phyloP scores from a whole-genome alignment of 2,113 vertebrate species.

The Otis tarda region DNA sequence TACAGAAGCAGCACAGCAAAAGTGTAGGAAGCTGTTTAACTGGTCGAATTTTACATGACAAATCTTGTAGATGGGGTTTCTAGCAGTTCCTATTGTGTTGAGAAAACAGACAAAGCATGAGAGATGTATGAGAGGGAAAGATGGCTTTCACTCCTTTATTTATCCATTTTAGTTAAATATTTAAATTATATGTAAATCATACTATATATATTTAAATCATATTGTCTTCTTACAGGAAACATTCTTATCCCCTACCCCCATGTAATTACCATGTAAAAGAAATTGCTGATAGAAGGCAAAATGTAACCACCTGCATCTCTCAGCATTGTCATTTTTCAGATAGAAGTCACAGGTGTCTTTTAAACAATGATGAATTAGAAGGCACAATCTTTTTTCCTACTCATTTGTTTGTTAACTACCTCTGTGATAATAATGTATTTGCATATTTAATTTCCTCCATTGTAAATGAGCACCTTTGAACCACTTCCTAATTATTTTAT shows the following conservation, averaged over 20 bases:
- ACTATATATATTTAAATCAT: neutral
- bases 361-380: slow-evolving; percentile 78
- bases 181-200: neutral
- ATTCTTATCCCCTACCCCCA: neutral
- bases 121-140: neutral
- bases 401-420: slow-evolving; percentile 74
- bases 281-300: slow-evolving; percentile 52
- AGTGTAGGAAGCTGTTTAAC: neutral
- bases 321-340: slow-evolving; percentile 63
- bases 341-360: slow-evolving; percentile 70
- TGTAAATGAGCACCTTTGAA: slow-evolving; percentile 76
- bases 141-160: neutral
- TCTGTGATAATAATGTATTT: slow-evolving; percentile 78
- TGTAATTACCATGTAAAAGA: slow-evolving; percentile 54
- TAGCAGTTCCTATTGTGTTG: neutral
- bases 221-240: neutral
- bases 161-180: neutral
- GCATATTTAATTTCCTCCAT: slow-evolving; percentile 79
- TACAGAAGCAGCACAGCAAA: neutral
- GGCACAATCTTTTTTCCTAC: slow-evolving; percentile 36
- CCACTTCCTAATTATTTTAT: slow-evolving; percentile 76
- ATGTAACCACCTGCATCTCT: slow-evolving; percentile 69
- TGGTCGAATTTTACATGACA: neutral
- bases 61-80: neutral
- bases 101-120: neutral